Conservation (phyloP, 2,888 invertebrate species). For the Steinernema hermaphroditum region DNA sequence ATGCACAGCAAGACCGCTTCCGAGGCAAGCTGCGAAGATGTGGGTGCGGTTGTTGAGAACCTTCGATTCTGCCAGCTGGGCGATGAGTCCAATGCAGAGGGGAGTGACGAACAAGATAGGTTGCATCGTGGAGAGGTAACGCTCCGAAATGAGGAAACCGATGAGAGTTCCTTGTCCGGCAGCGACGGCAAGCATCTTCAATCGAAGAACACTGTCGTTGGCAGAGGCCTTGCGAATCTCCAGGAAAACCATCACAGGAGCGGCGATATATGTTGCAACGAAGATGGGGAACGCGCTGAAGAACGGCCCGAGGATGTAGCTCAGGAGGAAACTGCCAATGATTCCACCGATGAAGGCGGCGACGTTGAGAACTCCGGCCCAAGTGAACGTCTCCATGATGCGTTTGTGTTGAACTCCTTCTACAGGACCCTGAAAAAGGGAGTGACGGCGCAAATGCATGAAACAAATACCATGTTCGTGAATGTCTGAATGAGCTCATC, state of each 20-base stretch:
- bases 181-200: conserved; percentile 47
- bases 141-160: conserved; percentile 48
- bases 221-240: conserved; percentile 16
- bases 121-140: conserved; percentile 44
- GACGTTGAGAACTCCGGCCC: conserved; percentile 48
- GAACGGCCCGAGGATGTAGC: conserved; percentile 48
- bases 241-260: conserved; percentile 37
- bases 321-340: conserved; percentile 45
- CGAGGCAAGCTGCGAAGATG: conserved; percentile 47
- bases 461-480: conserved; percentile 41
- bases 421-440: conserved; percentile 39
- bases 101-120: conserved; percentile 52
- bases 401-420: conserved; percentile 36
- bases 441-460: no score
- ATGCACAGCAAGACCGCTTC: conserved; percentile 43
- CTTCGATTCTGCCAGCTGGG: conserved; percentile 27
- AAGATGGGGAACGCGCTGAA: conserved; percentile 45
- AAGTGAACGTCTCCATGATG: conserved; percentile 50
- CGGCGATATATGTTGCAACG: conserved; percentile 41
- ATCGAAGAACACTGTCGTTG: conserved; percentile 41
- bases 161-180: conserved; percentile 47
- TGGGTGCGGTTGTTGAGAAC: conserved; percentile 38
- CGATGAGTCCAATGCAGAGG: conserved; percentile 33
- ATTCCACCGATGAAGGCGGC: conserved; percentile 39
- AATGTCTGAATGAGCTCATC: conserved; percentile 44